A percentile compares a stretch with the other conserved stretches of the same genome.
phyloP scores from a whole-genome alignment of 2,888 invertebrate species.

The Torymus tubicola region DNA sequence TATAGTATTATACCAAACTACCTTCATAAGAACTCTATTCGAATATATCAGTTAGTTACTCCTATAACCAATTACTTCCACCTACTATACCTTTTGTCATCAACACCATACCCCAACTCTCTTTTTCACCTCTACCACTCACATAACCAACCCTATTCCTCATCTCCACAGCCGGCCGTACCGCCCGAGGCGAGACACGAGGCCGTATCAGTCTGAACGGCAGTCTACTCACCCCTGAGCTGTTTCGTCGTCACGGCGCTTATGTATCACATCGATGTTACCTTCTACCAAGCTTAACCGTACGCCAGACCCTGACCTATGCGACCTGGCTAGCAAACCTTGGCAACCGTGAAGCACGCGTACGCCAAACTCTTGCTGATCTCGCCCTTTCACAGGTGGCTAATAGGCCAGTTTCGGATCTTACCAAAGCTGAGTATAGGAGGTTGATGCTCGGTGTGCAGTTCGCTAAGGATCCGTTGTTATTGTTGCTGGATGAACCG shows the following conservation, averaged over 20 bases:
- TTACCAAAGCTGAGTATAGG: constrained; percentile 93
- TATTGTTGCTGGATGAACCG: constrained; percentile 94
- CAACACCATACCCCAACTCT: too few species aligned
- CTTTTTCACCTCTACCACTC: too few species aligned
- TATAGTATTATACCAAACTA: too few species aligned
- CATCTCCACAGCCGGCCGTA: constrained; percentile 80
- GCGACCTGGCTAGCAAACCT: constrained; percentile 80
- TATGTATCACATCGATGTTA: constrained; percentile 92
- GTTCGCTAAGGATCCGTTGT: constrained; percentile 93
- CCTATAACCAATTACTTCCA: too few species aligned
- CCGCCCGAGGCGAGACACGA: constrained; percentile 85
- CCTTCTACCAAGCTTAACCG: constrained; percentile 90
- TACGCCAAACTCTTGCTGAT: constrained; percentile 94
- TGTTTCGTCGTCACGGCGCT: constrained; percentile 91
- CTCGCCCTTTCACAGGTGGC: constrained; percentile 94
- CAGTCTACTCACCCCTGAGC: constrained; percentile 86
- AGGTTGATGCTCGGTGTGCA: constrained; percentile 94
- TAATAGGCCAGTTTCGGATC: constrained; percentile 87
- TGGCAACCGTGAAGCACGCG: constrained; percentile 81
- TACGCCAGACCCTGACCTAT: constrained; percentile 89
- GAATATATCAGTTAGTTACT: too few species aligned
- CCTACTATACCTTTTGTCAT: too few species aligned
- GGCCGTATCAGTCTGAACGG: constrained; percentile 95
- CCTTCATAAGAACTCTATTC: too few species aligned
- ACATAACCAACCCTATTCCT: too few species aligned